A percentile compares a stretch with the other conserved stretches of the same genome.
These are phyloP conservation scores for Paracanthobrama guichenoti DNA, from an alignment of 2,113 vertebrate genomes.

Conservation along the genomic window DNA sequence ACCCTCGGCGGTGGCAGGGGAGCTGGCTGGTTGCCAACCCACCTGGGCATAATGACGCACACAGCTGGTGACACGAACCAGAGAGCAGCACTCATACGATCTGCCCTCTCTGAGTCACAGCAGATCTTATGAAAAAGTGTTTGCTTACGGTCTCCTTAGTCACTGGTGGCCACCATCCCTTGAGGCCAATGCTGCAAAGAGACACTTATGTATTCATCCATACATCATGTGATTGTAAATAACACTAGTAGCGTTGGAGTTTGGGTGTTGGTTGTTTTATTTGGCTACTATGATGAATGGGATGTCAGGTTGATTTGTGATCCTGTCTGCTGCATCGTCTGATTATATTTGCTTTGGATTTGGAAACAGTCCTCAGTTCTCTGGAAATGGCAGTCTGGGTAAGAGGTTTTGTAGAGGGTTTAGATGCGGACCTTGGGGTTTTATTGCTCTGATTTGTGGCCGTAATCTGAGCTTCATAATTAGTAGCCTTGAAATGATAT, in stretches of 20 bases:
- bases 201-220: slow-evolving; percentile 43
- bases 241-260: slow-evolving; percentile 25
- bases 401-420: neutral
- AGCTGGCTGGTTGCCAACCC: slow-evolving; percentile 57
- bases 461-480: slow-evolving; percentile 13
- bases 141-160: slow-evolving; percentile 21
- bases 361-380: slow-evolving; percentile 41
- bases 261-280: slow-evolving; percentile 33
- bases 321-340: slow-evolving; percentile 49
- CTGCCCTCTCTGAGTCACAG: slow-evolving; percentile 34
- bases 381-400: slow-evolving; percentile 15
- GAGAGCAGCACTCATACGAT: slow-evolving; percentile 28
- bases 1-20: slow-evolving; percentile 59
- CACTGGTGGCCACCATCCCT: neutral
- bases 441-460: slow-evolving; percentile 31
- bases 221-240: slow-evolving; percentile 50
- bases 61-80: slow-evolving; percentile 44
- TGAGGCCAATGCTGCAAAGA: neutral
- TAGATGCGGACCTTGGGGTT: slow-evolving; percentile 15
- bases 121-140: slow-evolving; percentile 41
- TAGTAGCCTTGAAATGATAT: slow-evolving; percentile 18
- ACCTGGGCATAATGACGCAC: slow-evolving; percentile 52
- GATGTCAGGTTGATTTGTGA: slow-evolving; percentile 53
- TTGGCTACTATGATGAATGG: slow-evolving; percentile 48
- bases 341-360: slow-evolving; percentile 60